These are phyloP conservation scores for Hydrozoanthus gracilis DNA, from an alignment of 92 coral and sea anemone species.

Conservation along the genomic window DNA sequence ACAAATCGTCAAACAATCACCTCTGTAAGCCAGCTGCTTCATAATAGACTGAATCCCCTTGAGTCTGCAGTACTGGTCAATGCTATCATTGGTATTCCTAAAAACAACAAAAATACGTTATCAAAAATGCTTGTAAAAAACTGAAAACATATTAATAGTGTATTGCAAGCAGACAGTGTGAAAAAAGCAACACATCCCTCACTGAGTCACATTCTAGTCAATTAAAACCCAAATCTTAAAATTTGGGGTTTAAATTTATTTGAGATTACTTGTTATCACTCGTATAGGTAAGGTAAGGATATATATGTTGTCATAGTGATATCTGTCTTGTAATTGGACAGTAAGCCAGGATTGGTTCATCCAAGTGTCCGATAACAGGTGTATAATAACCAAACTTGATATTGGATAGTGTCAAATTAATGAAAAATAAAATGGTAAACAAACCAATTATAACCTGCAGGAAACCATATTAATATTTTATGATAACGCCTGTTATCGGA, in stretches of 20 bases:
- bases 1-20: not conserved
- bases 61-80: conserved; percentile 7
- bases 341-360: too few relatives aligned
- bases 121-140: not conserved
- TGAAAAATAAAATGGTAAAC: too few relatives aligned
- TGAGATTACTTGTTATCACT: not conserved
- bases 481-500: too few relatives aligned
- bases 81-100: conserved; percentile 11
- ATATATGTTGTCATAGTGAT: too few relatives aligned
- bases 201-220: too few relatives aligned
- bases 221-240: not conserved
- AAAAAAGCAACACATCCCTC: too few relatives aligned
- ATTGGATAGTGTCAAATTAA: too few relatives aligned
- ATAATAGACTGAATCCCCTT: not conserved
- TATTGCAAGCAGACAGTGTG: conserved; percentile 5
- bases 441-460: too few relatives aligned
- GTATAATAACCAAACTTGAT: too few relatives aligned
- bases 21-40: conserved; percentile 18
- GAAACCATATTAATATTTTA: too few relatives aligned
- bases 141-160: not conserved
- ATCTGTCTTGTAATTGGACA: too few relatives aligned
- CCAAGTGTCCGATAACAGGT: too few relatives aligned
- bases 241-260: not conserved
- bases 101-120: not conserved
- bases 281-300: not conserved